Base-by-base conservation (phyloP, 2,113 vertebrate genomes). In the Malurus cyaneus region DNA sequence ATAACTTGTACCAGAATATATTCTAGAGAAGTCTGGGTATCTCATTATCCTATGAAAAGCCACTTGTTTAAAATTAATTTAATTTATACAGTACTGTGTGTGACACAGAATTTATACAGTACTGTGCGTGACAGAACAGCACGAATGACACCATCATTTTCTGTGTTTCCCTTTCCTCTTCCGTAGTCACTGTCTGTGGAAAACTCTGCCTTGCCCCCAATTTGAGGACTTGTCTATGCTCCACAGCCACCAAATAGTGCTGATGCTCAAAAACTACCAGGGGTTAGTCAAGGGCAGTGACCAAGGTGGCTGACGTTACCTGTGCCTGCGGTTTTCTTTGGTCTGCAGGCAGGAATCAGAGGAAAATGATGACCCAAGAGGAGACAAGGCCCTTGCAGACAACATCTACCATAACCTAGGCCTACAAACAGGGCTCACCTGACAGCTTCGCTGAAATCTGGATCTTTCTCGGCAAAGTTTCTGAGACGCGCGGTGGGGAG, bases 121-220 rank as follows among this genome's bases (percentile, higher is more conserved):
- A 67, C 25, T 23, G 9, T 23, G 23, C 13, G n/a, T 21, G 69
- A 49, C 12, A 61, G 41, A 64, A 54, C 4, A 25, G 39, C n/a
- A 23, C 6, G 47, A 80, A 53, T 0, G 0, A 21, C 46, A 59
- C 11, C 4, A 65, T 20, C 1, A 4, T 11, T 16, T 16, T 16
- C 31, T 23, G 11, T 10, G 11, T 69, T 93, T 86, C 31, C 49
- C 6, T 52, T 76, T 92, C 34, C 52, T 44, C 60, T 69, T 85
- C 32, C 34, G 31, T n/a, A 50, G 3, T 18, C 25, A 15, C 6
- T 8, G 8, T 3, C 24, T 47, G 7, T 7, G 26, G 31, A 76
- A 84, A 84, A 77, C 10, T 42, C 39, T 49, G 17, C 7, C 53
- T 74, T 42, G 31, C 10, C 19, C 39, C 13, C 34, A 25, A 0